Evolutionary conservation across 1,140 invertebrate species (phyloP), one percentile per base, ranked within the genome.

Genomic region (Apis florea): DNA sequence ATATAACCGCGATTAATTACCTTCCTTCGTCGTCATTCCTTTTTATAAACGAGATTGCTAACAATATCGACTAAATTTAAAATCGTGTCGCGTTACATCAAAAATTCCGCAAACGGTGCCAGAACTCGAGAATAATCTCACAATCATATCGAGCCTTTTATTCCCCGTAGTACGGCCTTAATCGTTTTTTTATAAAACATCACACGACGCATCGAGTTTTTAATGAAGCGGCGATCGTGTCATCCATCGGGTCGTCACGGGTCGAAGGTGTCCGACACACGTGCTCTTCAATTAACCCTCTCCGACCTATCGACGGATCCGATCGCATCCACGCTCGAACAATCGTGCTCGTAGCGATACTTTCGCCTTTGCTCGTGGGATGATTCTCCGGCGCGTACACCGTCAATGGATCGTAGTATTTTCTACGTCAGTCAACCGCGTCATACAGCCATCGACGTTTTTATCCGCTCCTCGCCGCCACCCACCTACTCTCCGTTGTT

Each of bases 241-340:
- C 88, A 88, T 88, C 82, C 74, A 53, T 53, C 49, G 66, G 66
- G 81, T 89, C 85, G 85, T 66, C 83, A 85, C 1, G n/a, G 86
- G 88, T 88, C 89, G 87, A 91, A 90, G 89, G 88, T 92, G 90
- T 89, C 71, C 83, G 71, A 79, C 84, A 75, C 88, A 73, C 83
- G 78, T 85, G 79, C 81, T 91, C 90, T 91, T 90, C 89, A 90
- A 92, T 92, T 92, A 92, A 91, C 89, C 89, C 86, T 89, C 84
- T 61, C 77, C 4, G 21, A 19, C 71, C 81, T 90, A 92, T 91
- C 91, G 85, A 86, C 80, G 85, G 83, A 83, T 87, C 78, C 87
- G 87, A 91, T 91, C 89, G 73, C 80, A 85, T 72, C 79, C 68
- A 47, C 73, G 74, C 58, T 75, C 85, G 79, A 88, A 91, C 89